These are phyloP conservation scores for Thripadectes ignobilis DNA, from an alignment of 2,797 vertebrate species.

Conservation along the genomic window DNA sequence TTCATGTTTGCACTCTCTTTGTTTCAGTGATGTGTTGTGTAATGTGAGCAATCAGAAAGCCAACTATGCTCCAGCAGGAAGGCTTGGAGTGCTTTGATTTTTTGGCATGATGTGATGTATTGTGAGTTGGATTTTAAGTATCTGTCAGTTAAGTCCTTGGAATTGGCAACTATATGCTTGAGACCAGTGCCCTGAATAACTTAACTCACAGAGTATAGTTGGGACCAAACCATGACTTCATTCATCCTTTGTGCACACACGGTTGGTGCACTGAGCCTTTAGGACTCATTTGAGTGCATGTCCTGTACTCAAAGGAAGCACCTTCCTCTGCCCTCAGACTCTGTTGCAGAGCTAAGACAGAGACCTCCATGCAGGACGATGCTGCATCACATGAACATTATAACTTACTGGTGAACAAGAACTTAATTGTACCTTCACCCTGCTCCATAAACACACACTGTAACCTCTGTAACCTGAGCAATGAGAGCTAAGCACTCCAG, in stretches of 20 bases:
- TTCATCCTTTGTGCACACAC: neutral
- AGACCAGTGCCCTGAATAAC: neutral
- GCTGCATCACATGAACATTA: neutral
- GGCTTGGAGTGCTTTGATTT: neutral
- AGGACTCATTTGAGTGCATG: neutral
- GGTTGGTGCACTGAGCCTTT: neutral
- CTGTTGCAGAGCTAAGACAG: neutral
- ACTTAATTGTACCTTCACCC: neutral
- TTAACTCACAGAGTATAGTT: neutral
- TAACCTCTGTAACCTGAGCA: neutral
- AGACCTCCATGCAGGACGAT: neutral
- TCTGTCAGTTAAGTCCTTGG: neutral
- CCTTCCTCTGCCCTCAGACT: neutral
- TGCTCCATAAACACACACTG: neutral
- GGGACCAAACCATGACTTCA: neutral
- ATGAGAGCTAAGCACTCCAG: neutral
- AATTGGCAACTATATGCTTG: neutral
- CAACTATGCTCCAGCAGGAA: conserved; percentile 35
- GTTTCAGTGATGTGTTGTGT: conserved; percentile 47
- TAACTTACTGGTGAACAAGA: neutral
- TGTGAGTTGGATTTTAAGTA: neutral
- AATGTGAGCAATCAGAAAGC: conserved; percentile 49
- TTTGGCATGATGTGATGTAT: conserved; percentile 7
- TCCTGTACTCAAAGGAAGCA: neutral
- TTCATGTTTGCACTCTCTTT: conserved; percentile 29